phyloP scores from a whole-genome alignment of 2,797 vertebrate species.

The Falco rusticolus region DNA sequence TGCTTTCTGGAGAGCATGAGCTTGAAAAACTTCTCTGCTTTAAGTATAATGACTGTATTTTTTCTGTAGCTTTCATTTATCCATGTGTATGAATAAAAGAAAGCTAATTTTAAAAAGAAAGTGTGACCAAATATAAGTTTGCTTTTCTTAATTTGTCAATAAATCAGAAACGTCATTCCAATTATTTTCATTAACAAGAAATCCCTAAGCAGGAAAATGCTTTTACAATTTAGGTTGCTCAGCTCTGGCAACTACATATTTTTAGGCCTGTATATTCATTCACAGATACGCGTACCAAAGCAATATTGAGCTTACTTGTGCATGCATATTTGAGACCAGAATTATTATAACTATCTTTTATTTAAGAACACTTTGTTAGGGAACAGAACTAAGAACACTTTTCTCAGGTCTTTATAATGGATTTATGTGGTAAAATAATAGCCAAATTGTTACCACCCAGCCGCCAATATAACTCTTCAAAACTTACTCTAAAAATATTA shows the following conservation, averaged over 20 bases:
- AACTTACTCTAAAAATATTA: neutral
- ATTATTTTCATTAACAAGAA: slow-evolving; percentile 32
- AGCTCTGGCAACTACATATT: neutral
- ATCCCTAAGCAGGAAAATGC: neutral
- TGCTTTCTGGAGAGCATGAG: neutral
- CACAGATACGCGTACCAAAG: neutral
- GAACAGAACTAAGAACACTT: neutral
- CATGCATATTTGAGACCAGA: neutral
- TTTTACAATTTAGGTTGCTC: neutral
- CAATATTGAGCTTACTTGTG: neutral
- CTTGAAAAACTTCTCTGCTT: neutral
- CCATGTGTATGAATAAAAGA: neutral
- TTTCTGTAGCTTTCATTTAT: slow-evolving; percentile 9
- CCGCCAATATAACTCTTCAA: neutral
- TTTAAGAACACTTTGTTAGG: neutral
- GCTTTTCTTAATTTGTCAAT: slow-evolving; percentile 12
- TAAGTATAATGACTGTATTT: neutral
- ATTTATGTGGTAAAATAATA: neutral
- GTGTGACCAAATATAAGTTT: neutral
- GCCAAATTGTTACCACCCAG: neutral
- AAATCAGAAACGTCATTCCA: slow-evolving; percentile 8
- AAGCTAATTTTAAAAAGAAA: slow-evolving; percentile 16
- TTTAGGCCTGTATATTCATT: neutral
- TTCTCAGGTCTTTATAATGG: neutral
- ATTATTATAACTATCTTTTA: neutral